Conservation (phyloP, 2,888 invertebrate species). For the Nomada ferruginata region DNA sequence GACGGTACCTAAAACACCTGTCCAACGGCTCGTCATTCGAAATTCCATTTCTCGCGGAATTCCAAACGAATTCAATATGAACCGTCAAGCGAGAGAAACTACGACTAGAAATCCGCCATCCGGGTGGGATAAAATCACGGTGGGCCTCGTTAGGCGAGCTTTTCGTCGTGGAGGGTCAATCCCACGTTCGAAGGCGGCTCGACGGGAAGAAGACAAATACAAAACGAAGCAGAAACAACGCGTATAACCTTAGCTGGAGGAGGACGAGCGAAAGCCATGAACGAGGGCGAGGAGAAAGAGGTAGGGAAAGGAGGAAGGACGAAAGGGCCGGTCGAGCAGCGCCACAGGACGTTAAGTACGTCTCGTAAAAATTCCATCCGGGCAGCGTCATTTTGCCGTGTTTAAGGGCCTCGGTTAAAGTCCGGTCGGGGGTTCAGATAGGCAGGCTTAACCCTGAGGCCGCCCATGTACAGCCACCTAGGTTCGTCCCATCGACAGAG, state of each 20-base stretch:
- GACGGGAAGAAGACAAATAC: neutral
- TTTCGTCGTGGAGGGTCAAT: constrained; percentile 71
- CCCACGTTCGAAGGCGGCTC: constrained; percentile 49
- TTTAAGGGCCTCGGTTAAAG: constrained; percentile 51
- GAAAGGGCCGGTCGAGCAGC: constrained; percentile 52
- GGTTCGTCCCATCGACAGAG: constrained; percentile 84
- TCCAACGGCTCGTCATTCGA: neutral
- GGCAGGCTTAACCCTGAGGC: constrained; percentile 51
- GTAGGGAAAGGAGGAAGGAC: constrained; percentile 47
- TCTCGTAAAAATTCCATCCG: constrained; percentile 83
- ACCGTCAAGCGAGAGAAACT: neutral
- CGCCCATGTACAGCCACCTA: constrained; percentile 63
- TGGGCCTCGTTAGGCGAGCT: constrained; percentile 70
- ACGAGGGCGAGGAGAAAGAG: neutral
- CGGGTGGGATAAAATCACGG: constrained; percentile 69
- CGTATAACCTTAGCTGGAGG: neutral
- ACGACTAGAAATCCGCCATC: constrained; percentile 50
- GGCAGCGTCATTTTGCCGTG: constrained; percentile 82
- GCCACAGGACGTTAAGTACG: constrained; percentile 81
- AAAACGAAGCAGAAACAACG: neutral
- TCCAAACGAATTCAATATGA: neutral
- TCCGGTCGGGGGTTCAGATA: constrained; percentile 73
- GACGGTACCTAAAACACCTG: neutral
- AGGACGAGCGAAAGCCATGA: neutral
- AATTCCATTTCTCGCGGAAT: neutral